Evolutionary conservation across 2,113 vertebrate species (phyloP).

Genomic region (Salvelinus fontinalis): DNA sequence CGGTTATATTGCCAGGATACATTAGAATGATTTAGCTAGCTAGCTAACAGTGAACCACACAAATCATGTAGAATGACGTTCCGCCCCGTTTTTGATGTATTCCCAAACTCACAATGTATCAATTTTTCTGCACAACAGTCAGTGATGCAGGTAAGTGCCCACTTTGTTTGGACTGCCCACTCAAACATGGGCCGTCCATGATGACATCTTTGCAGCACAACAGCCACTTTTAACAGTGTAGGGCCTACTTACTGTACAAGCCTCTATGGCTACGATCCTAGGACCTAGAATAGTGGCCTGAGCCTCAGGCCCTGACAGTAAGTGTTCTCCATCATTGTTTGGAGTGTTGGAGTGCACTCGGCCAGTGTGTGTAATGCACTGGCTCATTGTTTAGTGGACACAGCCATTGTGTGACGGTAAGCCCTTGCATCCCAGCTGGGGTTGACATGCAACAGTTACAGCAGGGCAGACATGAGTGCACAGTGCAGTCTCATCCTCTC

Average conservation of each 20-base stretch:
- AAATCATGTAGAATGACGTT: too few species aligned
- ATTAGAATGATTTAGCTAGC: too few species aligned
- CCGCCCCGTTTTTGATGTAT: too few species aligned
- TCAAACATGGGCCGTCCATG: neutral
- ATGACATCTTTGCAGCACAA: neutral
- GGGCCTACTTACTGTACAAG: neutral
- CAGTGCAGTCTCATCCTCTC: neutral
- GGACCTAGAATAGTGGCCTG: slow-evolving; percentile 22
- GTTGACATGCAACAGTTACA: slow-evolving; percentile 30
- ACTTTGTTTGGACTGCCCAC: too few species aligned
- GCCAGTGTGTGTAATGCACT: slow-evolving; percentile 12
- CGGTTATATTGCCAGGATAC: too few species aligned
- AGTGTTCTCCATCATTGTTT: slow-evolving; percentile 43
- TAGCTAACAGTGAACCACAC: too few species aligned
- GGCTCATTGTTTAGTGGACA: neutral
- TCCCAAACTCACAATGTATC: too few species aligned
- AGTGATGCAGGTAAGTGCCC: too few species aligned
- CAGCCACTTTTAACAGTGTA: slow-evolving; percentile 17
- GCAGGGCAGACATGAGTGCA: neutral
- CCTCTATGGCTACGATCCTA: neutral
- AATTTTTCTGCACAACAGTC: too few species aligned
- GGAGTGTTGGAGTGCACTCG: slow-evolving; percentile 37
- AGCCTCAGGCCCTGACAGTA: slow-evolving; percentile 31
- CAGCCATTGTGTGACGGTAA: slow-evolving; percentile 16
- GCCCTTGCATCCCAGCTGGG: slow-evolving; percentile 25